These are phyloP conservation scores for Patella pellucida DNA, from an alignment of 2,888 invertebrate genomes.

Conservation along the genomic window DNA sequence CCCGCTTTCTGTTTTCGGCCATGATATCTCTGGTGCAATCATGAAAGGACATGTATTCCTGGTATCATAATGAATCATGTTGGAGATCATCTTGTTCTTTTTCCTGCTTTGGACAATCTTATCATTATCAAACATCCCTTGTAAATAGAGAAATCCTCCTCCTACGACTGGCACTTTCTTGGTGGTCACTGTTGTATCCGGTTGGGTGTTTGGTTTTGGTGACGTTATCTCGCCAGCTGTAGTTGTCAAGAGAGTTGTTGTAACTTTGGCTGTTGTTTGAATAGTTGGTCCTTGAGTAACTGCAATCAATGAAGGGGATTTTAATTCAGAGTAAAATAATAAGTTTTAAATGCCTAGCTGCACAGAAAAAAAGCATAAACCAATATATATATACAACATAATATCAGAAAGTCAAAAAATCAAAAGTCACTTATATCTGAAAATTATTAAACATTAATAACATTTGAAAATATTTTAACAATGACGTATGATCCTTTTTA, in stretches of 20 bases:
- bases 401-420: neutral
- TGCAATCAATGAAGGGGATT: neutral
- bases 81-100: neutral
- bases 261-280: slow-evolving; percentile 17
- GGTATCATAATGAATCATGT: slow-evolving; percentile 19
- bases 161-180: slow-evolving; percentile 7
- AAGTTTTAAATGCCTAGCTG: neutral
- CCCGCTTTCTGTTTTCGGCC: slow-evolving; percentile 31
- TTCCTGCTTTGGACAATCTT: neutral
- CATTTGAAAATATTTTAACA: neutral
- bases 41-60: slow-evolving; percentile 40
- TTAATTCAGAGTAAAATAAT: neutral
- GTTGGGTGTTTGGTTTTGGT: neutral
- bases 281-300: slow-evolving; percentile 20
- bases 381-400: no score
- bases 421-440: neutral
- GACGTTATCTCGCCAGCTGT: neutral
- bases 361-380: neutral
- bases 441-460: neutral
- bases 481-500: no score
- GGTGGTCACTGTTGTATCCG: slow-evolving; percentile 22
- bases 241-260: neutral
- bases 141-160: neutral
- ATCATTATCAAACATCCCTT: neutral
- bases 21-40: slow-evolving; percentile 39